Evolutionary conservation across 2,797 vertebrate species (phyloP), one percentile per base, ranked within the genome.

Genomic region (Furcifer pardalis): DNA sequence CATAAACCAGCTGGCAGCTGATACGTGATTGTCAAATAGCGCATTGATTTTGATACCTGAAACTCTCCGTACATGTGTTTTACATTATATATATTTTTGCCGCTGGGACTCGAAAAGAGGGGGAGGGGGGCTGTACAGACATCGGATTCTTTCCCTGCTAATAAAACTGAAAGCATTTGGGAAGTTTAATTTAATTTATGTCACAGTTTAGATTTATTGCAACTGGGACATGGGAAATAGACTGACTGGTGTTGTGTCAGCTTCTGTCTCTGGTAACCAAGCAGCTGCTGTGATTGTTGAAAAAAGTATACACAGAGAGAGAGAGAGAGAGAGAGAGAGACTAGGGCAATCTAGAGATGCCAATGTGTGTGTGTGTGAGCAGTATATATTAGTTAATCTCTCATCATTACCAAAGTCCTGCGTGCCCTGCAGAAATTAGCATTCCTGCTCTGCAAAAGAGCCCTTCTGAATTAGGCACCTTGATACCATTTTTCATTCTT

Each of bases 151-250:
- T 49, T 71, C 72, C 72, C 59, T 85, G 71, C 35, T 56, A 17
- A 75, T 86, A 63, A 17, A 85, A 85, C 73, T 40, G 79, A 80
- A 35, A 63, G 52, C n/a, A 60, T 74, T 85, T 69, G 74, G 81
- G 60, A 76, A 60, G 35, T 84, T 82, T 76, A 76, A 86, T 84
- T 83, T 80, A 46, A 76, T 80, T 87, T 78, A 44, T 86, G 74
- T 63, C 81, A 0, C 49, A 84, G 82, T 79, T 82, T 6, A 7
- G 85, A 37, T 85, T 76, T 76, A 84, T 79, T 80, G 82, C 52
- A 49, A 27, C 52, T 35, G 72, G 71, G 76, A 68, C 37, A 62
- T 79, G 73, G 81, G 42, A 87, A 83, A 79, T 69, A 68, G 19
- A 68, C 25, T 68, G 85, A 76, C 49, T 23, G 32, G 62, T 76